Base-by-base conservation (phyloP, 2,797 vertebrate genomes). In the Anabacerthia variegaticeps region DNA sequence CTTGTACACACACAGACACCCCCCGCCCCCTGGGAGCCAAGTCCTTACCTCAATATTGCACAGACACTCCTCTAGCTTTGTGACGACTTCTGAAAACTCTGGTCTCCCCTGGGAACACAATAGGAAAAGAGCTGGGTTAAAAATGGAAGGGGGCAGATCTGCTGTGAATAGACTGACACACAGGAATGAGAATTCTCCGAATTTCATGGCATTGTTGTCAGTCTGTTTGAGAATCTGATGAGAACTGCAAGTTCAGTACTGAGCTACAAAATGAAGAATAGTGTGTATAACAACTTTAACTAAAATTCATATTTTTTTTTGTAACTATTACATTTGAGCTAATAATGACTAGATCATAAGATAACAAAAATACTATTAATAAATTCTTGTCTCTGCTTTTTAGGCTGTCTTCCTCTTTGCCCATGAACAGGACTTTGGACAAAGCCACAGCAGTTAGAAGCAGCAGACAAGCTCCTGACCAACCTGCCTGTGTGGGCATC, bases 21-120 rank as follows among this genome's bases (percentile, higher is more conserved):
- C 3, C 28, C 74, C 7, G 6, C 17, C 4, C 20, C 5, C 20
- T 12, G 61, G 89, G 67, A 76, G 16, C 12, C 23, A 26, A 46
- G 22, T 27, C 46, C 94, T 96, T 97, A 99, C 99, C 99, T 99
- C 99, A 10, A 99, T 98, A 28, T 99, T 99, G 96, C 98, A 98
- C 76, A 99, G 98, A 68, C 99, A 99, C 89, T 99, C 99, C 94
- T 99, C 99, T 68, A 99, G 95, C 85, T 98, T 99, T 39, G 97
- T 95, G 51, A 99, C 99, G 12, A 99, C 98, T 97, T 99, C 99
- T 44, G 99, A 99, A 96, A 99, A 99, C 92, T 99, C 98, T 0
- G 99, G 99, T 77, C 99, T 98, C 92, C 99, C 99, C 99, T 99
- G 97, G 32, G 94, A 96, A 88, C 78, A 69, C 44, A 94, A 72